Evolutionary conservation across 2,797 vertebrate species (phyloP).

Genomic region (Peromyscus eremicus): DNA sequence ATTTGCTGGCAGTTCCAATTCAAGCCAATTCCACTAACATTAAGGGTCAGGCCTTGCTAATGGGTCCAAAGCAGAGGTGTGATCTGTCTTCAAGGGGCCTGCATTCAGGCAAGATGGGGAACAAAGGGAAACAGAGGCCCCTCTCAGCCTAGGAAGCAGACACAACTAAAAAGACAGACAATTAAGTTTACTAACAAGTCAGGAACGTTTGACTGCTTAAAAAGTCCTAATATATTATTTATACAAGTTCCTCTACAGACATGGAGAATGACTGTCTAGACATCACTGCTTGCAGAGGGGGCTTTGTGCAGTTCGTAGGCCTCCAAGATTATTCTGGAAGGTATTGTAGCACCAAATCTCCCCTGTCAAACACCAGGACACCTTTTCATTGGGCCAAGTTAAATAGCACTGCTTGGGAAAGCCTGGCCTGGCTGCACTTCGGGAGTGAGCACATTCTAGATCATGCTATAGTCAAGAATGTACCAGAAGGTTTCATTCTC

Average conservation of each 20-base stretch:
- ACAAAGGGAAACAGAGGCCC: not conserved
- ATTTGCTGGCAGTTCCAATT: not conserved
- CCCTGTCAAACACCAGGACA: fast-evolving
- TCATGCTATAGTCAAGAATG: not conserved
- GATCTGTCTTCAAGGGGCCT: not conserved
- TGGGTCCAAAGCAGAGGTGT: not conserved
- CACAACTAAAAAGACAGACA: not conserved
- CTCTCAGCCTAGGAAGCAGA: not conserved
- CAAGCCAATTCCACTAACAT: not conserved
- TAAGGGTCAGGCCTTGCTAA: not conserved
- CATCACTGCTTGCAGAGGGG: fast-evolving
- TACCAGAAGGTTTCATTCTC: not conserved
- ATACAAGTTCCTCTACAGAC: fast-evolving
- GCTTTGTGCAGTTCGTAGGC: fast-evolving
- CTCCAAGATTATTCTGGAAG: not conserved
- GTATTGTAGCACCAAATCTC: fast-evolving
- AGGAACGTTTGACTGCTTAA: not conserved
- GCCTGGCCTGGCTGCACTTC: fast-evolving
- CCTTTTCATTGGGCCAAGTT: not conserved
- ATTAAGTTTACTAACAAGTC: not conserved
- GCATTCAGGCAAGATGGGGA: not conserved
- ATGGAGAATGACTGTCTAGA: no score
- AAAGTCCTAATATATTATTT: fast-evolving
- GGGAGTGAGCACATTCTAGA: fast-evolving
- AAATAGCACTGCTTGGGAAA: not conserved